Evolutionary conservation across 2,888 invertebrate species (phyloP).

Genomic region (Zaprionus lineosus): DNA sequence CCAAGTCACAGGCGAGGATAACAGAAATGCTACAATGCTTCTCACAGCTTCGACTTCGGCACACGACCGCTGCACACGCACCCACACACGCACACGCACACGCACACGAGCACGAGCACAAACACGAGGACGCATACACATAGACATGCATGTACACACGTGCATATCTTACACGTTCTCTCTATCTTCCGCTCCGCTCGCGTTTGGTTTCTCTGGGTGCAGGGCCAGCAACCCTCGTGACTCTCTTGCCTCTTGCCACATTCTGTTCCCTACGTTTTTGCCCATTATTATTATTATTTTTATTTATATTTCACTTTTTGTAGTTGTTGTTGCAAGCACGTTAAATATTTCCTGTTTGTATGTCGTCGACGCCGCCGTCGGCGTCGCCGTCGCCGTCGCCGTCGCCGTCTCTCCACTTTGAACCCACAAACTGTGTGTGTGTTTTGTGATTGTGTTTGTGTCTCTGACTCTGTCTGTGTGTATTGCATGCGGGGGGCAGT

Average conservation of each 20-base stretch:
- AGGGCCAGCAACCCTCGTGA: constrained; percentile 56
- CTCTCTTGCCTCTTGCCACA: constrained; percentile 31
- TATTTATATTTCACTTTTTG: constrained; percentile 69
- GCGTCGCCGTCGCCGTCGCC: constrained; percentile 22
- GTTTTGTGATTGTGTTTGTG: constrained; percentile 11
- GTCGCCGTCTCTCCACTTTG: constrained; percentile 54
- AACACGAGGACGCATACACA: constrained; percentile 16
- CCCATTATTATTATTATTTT: constrained; percentile 77
- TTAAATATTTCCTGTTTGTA: constrained; percentile 78
- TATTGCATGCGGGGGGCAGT: constrained; percentile 47
- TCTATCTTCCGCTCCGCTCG: constrained; percentile 19
- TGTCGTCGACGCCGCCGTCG: constrained; percentile 41
- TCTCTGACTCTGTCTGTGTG: constrained; percentile 16
- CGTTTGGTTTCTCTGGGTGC: constrained; percentile 37
- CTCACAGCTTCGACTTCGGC: constrained; percentile 38
- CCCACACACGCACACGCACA: constrained; percentile 33
- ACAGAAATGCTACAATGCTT: constrained; percentile 31
- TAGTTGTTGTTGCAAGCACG: constrained; percentile 72
- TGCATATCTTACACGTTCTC: constrained; percentile 17
- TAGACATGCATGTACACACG: constrained; percentile 18
- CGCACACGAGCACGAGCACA: constrained; percentile 12
- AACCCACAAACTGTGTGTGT: constrained; percentile 58
- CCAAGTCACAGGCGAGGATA: constrained; percentile 40
- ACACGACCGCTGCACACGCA: constrained; percentile 51
- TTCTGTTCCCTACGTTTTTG: constrained; percentile 65